These are phyloP conservation scores for Drosophila navojoa DNA, from an alignment of 1,140 invertebrate species.

Conservation along the genomic window DNA sequence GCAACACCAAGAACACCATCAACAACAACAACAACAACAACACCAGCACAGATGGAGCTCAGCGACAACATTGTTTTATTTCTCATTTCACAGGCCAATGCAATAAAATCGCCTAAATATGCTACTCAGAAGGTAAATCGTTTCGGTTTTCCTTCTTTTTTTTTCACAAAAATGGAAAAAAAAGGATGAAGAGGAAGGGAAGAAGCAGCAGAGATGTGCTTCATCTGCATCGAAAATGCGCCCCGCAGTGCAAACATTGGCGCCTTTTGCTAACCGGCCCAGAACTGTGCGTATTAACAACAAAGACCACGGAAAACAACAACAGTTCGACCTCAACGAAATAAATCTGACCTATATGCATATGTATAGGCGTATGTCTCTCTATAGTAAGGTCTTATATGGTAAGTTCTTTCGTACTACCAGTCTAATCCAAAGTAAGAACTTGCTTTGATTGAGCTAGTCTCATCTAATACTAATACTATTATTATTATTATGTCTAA, in stretches of 20 bases:
- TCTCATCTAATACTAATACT: no score
- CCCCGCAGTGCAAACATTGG: slow-evolving; percentile 76
- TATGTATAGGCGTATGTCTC: not conserved
- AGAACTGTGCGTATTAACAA: not conserved
- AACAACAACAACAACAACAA: slow-evolving; percentile 28
- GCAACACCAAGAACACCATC: slow-evolving; percentile 19
- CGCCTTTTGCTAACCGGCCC: slow-evolving; percentile 54
- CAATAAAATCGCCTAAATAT: slow-evolving; percentile 69
- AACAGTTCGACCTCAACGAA: slow-evolving; percentile 7
- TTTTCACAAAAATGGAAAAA: not conserved
- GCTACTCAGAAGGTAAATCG: slow-evolving; percentile 63
- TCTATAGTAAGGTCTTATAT: no score
- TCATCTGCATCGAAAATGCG: slow-evolving; percentile 66
- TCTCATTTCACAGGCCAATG: slow-evolving; percentile 70
- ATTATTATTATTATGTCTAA: no score
- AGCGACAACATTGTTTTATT: slow-evolving; percentile 78
- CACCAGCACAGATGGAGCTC: slow-evolving; percentile 32
- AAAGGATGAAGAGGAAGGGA: slow-evolving; percentile 1
- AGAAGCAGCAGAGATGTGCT: slow-evolving; percentile 34
- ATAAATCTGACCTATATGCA: not conserved
- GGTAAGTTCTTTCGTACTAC: no score
- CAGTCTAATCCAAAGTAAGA: no score
- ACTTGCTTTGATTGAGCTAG: no score
- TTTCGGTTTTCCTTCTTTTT: slow-evolving; percentile 39
- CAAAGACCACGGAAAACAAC: not conserved